These are phyloP conservation scores for Crax fasciolata DNA, from an alignment of 2,797 vertebrate genomes.

Conservation along the genomic window DNA sequence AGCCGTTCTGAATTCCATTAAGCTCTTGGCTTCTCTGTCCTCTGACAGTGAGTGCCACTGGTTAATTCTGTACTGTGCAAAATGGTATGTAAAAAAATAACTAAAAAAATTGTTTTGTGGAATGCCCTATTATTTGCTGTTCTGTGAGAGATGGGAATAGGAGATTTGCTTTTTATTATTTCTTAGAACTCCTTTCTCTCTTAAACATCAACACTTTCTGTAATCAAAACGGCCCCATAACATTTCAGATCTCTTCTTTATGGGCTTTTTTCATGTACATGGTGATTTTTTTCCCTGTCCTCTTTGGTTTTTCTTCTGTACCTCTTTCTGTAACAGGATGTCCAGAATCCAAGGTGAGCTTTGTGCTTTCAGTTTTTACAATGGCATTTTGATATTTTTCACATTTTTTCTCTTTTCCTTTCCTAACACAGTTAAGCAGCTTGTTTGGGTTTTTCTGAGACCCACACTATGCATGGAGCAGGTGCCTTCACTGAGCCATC, in stretches of 20 bases:
- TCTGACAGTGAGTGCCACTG: not conserved
- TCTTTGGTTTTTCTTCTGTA: not conserved
- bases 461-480: not conserved
- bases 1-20: constrained; percentile 37
- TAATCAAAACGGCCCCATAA: not conserved
- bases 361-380: not conserved
- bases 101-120: not conserved
- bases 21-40: constrained; percentile 22
- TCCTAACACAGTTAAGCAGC: not conserved
- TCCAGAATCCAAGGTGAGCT: not conserved
- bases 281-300: not conserved
- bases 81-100: not conserved
- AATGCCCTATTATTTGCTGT: not conserved
- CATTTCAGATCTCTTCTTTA: not conserved
- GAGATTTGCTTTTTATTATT: not conserved
- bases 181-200: not conserved
- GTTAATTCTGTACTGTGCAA: constrained; percentile 29
- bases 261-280: not conserved
- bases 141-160: not conserved
- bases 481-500: not conserved
- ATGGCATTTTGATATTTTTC: not conserved
- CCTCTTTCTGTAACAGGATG: not conserved
- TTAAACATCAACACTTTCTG: not conserved
- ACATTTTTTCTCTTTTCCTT: not conserved
- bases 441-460: not conserved